phyloP scores from a whole-genome alignment of 35 echinoderm and acorn worm species.

The Ophioderma brevispina region DNA sequence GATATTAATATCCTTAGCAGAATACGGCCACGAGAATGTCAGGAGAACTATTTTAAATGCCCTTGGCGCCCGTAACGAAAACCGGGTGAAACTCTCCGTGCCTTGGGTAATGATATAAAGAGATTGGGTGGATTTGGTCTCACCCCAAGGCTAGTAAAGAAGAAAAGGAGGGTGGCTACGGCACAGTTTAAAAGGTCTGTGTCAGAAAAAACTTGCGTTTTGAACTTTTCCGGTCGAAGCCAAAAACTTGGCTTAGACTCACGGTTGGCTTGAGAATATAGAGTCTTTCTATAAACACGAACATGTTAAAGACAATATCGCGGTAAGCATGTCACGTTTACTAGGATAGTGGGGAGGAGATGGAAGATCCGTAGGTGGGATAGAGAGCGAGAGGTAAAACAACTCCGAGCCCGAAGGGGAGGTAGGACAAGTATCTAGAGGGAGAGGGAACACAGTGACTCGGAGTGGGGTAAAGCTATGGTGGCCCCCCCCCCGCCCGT shows the following conservation, averaged over 20 bases:
- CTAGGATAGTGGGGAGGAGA: background rate
- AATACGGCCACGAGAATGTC: too few relatives aligned
- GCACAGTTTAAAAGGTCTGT: background rate
- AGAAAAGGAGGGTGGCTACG: background rate
- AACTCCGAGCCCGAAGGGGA: background rate
- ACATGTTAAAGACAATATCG: background rate
- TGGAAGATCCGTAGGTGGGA: background rate
- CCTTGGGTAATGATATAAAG: background rate
- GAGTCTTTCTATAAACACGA: background rate
- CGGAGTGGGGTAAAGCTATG: background rate
- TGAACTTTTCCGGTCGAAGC: too few relatives aligned
- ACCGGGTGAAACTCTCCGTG: too few relatives aligned
- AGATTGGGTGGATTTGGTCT: background rate
- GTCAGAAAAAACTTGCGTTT: background rate
- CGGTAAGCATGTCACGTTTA: background rate
- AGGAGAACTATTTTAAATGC: too few relatives aligned
- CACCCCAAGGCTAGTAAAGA: background rate
- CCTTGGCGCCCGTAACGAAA: too few relatives aligned
- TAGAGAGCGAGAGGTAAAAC: background rate
- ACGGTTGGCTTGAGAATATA: background rate
- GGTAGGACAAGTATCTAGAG: too few relatives aligned
- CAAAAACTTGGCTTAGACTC: background rate
- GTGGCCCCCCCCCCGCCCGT: background rate
- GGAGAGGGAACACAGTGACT: too few relatives aligned
- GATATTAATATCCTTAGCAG: too few relatives aligned